Evolutionary conservation across 2,797 vertebrate genomes (phyloP).

Genomic region (Falco biarmicus): DNA sequence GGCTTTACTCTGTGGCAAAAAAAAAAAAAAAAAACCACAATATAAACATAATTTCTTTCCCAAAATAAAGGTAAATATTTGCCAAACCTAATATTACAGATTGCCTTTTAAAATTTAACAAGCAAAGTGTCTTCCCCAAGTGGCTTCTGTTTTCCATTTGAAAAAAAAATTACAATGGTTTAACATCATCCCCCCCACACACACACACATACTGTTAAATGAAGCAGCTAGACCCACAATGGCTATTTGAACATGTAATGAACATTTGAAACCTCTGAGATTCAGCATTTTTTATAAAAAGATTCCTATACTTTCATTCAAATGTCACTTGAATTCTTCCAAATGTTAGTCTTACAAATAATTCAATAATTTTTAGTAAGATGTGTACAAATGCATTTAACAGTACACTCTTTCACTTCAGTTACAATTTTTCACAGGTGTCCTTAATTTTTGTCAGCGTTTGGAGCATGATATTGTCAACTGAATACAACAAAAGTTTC

Average conservation of each 20-base stretch:
- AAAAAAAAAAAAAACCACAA: not conserved
- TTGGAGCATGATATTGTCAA: not conserved
- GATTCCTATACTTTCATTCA: not conserved
- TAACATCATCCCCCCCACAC: not conserved
- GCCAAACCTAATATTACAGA: not conserved
- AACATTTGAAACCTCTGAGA: not conserved
- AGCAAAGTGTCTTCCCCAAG: not conserved
- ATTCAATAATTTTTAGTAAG: not conserved
- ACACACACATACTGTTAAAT: not conserved
- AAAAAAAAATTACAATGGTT: not conserved
- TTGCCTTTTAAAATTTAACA: not conserved
- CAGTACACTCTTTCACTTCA: not conserved
- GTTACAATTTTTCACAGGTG: not conserved
- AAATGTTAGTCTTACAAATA: not conserved
- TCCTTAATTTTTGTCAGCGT: not conserved
- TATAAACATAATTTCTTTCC: not conserved
- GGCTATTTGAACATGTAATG: not conserved
- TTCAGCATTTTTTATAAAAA: not conserved
- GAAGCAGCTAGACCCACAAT: not conserved
- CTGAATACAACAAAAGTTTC: not conserved
- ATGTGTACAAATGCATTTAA: not conserved
- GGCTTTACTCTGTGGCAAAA: slow-evolving; percentile 77
- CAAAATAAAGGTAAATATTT: slow-evolving; percentile 1
- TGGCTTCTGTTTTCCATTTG: not conserved
- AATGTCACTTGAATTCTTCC: not conserved